phyloP scores from a whole-genome alignment of 2,888 invertebrate species.

The Mythimna loreyi region DNA sequence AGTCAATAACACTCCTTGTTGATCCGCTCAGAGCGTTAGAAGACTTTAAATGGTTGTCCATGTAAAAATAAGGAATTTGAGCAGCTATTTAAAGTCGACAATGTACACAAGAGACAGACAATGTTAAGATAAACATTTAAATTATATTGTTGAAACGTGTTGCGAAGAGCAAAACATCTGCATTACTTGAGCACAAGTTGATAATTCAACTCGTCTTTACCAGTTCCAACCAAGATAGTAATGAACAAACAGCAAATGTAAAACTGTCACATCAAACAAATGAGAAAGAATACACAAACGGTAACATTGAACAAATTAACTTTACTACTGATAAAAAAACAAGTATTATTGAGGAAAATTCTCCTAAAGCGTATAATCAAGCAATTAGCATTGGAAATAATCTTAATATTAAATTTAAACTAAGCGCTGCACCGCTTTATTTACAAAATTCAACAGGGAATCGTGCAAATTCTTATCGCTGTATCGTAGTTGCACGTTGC shows the following conservation, averaged over 20 bases:
- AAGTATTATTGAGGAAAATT: background rate
- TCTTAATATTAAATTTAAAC: constrained; percentile 35
- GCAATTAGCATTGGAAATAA: constrained; percentile 37
- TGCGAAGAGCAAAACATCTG: constrained; percentile 29
- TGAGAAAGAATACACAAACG: constrained; percentile 11
- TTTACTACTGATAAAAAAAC: background rate
- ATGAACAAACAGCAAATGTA: constrained; percentile 17
- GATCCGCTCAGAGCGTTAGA: no score
- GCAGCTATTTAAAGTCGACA: constrained; percentile 4
- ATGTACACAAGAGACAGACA: constrained; percentile 4
- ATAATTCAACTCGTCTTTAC: constrained; percentile 38
- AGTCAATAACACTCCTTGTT: no score
- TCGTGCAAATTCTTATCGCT: constrained; percentile 85
- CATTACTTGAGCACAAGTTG: constrained; percentile 22
- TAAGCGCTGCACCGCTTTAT: constrained; percentile 64
- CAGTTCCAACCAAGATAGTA: constrained; percentile 29
- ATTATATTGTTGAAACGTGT: constrained; percentile 30
- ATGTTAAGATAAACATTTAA: constrained; percentile 19
- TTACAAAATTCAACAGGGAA: constrained; percentile 64
- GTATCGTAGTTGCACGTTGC: constrained; percentile 80
- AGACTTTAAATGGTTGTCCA: no score
- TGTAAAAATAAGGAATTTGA: background rate
- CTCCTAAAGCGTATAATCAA: constrained; percentile 17
- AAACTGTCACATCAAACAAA: constrained; percentile 12
- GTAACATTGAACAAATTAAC: constrained; percentile 14